Evolutionary conservation across 2,113 vertebrate species (phyloP).

Genomic region (Mungos mungo): DNA sequence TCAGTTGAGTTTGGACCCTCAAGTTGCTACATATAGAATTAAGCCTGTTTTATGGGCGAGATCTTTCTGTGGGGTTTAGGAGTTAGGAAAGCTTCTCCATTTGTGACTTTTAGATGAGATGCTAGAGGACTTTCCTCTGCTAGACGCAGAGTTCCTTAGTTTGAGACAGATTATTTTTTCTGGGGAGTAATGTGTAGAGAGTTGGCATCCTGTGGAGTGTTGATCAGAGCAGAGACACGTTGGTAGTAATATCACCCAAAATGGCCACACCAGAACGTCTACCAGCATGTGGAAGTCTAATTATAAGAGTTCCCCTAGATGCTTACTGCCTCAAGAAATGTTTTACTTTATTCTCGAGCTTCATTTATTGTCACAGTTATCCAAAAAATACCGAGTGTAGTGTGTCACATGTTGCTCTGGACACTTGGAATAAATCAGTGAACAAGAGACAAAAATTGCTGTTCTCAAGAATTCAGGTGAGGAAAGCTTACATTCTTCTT

Average conservation of each 20-base stretch:
- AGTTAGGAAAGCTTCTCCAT: slow-evolving; percentile 20
- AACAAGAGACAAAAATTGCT: slow-evolving; percentile 7
- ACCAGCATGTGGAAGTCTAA: not conserved
- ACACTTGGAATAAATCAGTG: not conserved
- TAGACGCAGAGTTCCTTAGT: not conserved
- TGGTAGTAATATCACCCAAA: not conserved
- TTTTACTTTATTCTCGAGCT: slow-evolving; percentile 32
- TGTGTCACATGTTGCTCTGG: not conserved
- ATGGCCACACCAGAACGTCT: not conserved
- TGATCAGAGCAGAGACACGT: not conserved
- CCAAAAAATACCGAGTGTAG: slow-evolving; percentile 18
- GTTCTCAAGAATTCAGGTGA: not conserved
- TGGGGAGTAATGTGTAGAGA: not conserved
- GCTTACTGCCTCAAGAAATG: not conserved
- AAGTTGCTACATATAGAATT: not conserved
- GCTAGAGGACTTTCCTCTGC: not conserved
- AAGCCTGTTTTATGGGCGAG: slow-evolving; percentile 10
- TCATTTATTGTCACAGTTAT: slow-evolving; percentile 23
- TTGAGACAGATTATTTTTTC: not conserved
- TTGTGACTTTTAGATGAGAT: not conserved
- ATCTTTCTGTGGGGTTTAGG: not conserved
- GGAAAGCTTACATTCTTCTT: not conserved
- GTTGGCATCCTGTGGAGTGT: not conserved
- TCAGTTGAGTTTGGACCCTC: not conserved
- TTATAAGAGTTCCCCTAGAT: not conserved